These are phyloP conservation scores for Diaphora mendica DNA, from an alignment of 2,888 invertebrate species.

Conservation along the genomic window DNA sequence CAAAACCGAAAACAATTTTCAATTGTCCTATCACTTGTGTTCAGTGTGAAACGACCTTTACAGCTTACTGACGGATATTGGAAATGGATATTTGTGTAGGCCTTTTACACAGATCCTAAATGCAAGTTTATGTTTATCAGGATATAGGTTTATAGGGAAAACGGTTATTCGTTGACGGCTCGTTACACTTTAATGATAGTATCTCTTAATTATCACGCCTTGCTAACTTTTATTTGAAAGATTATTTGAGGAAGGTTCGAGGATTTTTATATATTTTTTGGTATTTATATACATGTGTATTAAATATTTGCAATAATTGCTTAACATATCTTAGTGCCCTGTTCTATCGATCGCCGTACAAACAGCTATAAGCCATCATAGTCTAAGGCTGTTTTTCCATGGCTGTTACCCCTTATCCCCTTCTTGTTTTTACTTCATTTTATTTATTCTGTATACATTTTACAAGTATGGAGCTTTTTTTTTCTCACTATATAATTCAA, in stretches of 20 bases:
- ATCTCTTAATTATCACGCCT: constrained; percentile 27
- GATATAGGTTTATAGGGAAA: constrained; percentile 38
- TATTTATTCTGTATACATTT: too few species aligned
- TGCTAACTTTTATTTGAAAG: constrained; percentile 16
- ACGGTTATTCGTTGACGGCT: constrained; percentile 34
- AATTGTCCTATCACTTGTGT: neutral
- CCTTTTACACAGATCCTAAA: constrained; percentile 40
- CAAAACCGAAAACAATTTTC: neutral
- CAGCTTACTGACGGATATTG: constrained; percentile 33
- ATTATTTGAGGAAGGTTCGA: neutral
- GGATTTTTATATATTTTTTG: neutral
- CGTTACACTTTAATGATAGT: constrained; percentile 27
- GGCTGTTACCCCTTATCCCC: neutral
- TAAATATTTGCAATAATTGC: neutral
- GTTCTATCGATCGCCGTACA: neutral
- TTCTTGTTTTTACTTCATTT: too few species aligned
- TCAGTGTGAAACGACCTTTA: constrained; percentile 16
- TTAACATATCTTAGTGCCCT: neutral
- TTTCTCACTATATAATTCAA: too few species aligned
- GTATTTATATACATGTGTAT: neutral
- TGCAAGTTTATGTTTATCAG: constrained; percentile 43
- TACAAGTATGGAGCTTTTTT: too few species aligned
- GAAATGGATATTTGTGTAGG: constrained; percentile 37
- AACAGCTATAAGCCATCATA: neutral
- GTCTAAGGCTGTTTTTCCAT: too few species aligned